Evolutionary conservation across 2,888 invertebrate species (phyloP).

Genomic region (Lamellibrachia satsuma): DNA sequence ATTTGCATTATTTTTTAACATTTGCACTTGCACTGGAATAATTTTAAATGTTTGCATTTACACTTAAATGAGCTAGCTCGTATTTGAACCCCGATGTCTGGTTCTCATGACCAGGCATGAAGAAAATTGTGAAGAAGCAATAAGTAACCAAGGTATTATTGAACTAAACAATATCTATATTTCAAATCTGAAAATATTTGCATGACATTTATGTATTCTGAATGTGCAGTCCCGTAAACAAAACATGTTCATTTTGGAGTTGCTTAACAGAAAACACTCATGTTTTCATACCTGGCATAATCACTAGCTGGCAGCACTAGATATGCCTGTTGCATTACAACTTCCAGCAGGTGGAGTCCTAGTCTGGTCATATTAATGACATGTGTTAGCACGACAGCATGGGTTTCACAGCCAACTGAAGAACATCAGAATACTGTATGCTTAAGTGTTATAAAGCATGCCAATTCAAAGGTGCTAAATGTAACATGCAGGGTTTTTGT

Average conservation of each 20-base stretch:
- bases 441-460: too few species aligned
- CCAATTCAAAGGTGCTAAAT: too few species aligned
- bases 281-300: background rate
- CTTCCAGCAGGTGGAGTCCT: background rate
- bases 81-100: background rate
- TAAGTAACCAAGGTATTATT: background rate
- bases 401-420: too few species aligned
- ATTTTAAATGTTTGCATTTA: background rate
- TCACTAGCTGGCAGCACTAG: constrained; percentile 3
- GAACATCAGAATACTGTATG: too few species aligned
- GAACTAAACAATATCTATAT: background rate
- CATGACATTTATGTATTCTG: background rate
- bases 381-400: too few species aligned
- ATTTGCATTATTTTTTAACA: background rate
- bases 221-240: background rate
- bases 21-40: background rate
- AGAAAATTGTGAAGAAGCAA: background rate
- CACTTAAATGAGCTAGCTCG: background rate
- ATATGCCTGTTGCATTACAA: background rate
- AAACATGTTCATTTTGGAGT: background rate
- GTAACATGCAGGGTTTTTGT: too few species aligned
- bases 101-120: background rate
- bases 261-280: background rate
- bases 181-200: background rate
- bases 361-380: background rate